Evolutionary conservation across 2,888 invertebrate species (phyloP).

Genomic region (Luffia ferchaultella): DNA sequence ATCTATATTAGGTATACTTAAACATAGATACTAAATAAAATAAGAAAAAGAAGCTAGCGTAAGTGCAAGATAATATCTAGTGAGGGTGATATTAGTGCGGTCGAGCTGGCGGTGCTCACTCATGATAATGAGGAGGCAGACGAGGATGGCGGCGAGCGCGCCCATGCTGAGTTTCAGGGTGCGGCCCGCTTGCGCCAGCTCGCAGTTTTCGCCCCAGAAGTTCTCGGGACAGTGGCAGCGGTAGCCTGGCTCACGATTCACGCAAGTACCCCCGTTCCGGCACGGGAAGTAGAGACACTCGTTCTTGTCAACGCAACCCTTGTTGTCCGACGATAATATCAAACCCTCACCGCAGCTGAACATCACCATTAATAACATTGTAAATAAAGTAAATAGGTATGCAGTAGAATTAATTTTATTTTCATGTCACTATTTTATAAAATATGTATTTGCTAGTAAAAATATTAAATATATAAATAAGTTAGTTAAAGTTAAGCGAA

Average conservation of each 20-base stretch:
- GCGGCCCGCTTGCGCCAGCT: constrained; percentile 92
- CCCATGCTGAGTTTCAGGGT: constrained; percentile 96
- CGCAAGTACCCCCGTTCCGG: constrained; percentile 91
- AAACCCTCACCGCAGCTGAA: constrained; percentile 93
- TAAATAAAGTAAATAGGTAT: no score
- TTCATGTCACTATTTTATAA: no score
- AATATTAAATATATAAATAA: no score
- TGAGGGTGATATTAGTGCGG: constrained; percentile 1
- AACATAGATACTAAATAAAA: not conserved
- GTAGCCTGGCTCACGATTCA: constrained; percentile 89
- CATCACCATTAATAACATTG: constrained; percentile 25
- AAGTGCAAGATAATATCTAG: constrained; percentile 2
- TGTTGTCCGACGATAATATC: constrained; percentile 87
- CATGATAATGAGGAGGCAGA: constrained; percentile 95
- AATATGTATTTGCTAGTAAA: no score
- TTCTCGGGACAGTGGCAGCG: constrained; percentile 92
- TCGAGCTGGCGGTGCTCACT: constrained; percentile 73
- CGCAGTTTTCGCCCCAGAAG: constrained; percentile 95
- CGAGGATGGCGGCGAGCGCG: constrained; percentile 95
- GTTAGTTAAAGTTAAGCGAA: no score
- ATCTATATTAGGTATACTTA: no score
- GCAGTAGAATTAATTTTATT: no score
- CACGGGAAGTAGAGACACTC: constrained; percentile 95
- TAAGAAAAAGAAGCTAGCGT: not conserved
- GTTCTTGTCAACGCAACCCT: constrained; percentile 95